Base-by-base conservation (phyloP, 2,113 vertebrate species). In the Ptilonorhynchus violaceus region DNA sequence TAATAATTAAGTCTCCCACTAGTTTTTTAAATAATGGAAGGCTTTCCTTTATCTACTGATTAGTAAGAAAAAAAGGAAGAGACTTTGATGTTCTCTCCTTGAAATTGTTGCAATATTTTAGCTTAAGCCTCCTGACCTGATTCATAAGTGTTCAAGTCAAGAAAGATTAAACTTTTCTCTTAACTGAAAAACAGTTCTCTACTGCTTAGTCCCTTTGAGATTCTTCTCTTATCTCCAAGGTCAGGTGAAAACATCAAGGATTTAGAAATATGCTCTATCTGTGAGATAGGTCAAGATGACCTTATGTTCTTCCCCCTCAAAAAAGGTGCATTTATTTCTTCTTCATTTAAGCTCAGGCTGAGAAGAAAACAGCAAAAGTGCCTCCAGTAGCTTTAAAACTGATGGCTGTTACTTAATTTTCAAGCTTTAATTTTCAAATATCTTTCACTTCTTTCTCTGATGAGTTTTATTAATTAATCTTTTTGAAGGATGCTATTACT, bases 211-310 rank as follows among this genome's bases (percentile, higher is more conserved):
- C 6, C 11, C 69, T 93, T 52, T 70, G 28, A 92, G 70, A 95
- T 95, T 92, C 42, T 93, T 95, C 55, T 46, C 46, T 85, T 93
- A 90, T 94, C 94, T 92, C 59, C 90, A 95, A 96, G 93, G 93
- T 93, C 88, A 93, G 91, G 53, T 83, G 59, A 91, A 97, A 91
- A 79, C 50, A 69, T 82, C 28, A 92, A 56, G 58, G 33, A 56
- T 69, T 79, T 67, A 78, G 60, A 96, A 89, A 75, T 60, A 59
- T 6, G 21, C 59, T 58, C 7, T 41, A 4, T 60, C 68, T 80
- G 30, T 75, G 62, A 77, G 31, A 88, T 30, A 83, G 69, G 62
- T 94, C 49, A 66, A 53, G 63, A 76, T 2, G 67, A 90, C 80
- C 87, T 92, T 73, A 42, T 28, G 14, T 62, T 92, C 27, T 73